A percentile compares a stretch with the other conserved stretches of the same genome.
Conservation (phyloP, 1,140 invertebrate species). For the Sitophilus oryzae region DNA sequence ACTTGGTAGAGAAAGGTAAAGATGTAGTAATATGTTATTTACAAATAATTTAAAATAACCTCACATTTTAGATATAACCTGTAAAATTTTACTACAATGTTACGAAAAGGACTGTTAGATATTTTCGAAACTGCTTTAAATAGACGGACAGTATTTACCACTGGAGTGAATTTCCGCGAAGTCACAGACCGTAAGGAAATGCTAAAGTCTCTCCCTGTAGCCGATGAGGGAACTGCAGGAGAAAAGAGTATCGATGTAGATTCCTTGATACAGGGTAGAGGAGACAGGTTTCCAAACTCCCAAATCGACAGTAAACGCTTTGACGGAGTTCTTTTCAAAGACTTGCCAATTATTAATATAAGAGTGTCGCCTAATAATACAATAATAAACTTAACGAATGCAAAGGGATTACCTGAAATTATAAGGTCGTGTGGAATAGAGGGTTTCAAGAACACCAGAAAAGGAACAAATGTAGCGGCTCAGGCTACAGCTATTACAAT, state of each 20-base stretch:
- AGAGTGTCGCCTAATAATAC: slow-evolving; percentile 82
- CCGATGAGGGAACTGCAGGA: slow-evolving; percentile 63
- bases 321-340: slow-evolving; percentile 68
- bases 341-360: slow-evolving; percentile 77
- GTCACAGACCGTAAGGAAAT: slow-evolving; percentile 53
- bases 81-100: too few species aligned
- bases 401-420: slow-evolving; percentile 54
- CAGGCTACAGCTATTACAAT: slow-evolving; percentile 83
- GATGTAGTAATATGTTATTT: too few species aligned
- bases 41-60: too few species aligned
- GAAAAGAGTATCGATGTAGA: slow-evolving; percentile 59
- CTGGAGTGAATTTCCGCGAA: slow-evolving; percentile 44
- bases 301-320: slow-evolving; percentile 68
- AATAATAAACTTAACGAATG: slow-evolving; percentile 67
- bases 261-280: slow-evolving; percentile 42
- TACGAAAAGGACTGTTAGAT: too few species aligned
- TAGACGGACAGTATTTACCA: too few species aligned
- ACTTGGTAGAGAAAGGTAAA: too few species aligned
- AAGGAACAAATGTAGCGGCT: slow-evolving; percentile 93
- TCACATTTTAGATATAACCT: too few species aligned
- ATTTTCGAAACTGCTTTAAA: too few species aligned
- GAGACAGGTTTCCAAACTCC: slow-evolving; percentile 65
- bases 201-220: slow-evolving; percentile 50
- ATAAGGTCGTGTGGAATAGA: slow-evolving; percentile 77
- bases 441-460: slow-evolving; percentile 90